Conservation (phyloP, 2,113 vertebrate species). For the Tichodroma muraria region DNA sequence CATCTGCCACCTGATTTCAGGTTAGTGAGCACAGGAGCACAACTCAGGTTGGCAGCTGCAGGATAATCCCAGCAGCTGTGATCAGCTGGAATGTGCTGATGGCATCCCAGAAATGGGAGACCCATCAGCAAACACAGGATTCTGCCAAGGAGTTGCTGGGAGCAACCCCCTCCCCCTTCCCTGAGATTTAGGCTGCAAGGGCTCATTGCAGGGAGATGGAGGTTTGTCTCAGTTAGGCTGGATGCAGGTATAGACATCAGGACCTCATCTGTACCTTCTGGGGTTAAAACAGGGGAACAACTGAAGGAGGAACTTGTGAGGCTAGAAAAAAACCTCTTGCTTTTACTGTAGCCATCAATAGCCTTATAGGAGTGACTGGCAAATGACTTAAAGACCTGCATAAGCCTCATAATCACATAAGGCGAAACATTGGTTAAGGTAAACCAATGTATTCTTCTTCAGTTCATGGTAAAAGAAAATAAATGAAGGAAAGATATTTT, state of each 20-base stretch:
- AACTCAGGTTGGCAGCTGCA: neutral
- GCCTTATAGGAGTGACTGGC: neutral
- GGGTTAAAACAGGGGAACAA: neutral
- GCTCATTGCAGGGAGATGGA: neutral
- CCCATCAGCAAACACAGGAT: neutral
- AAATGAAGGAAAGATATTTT: neutral
- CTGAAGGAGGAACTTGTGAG: neutral
- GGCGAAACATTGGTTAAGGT: neutral
- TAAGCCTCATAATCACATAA: neutral
- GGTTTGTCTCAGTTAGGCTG: neutral
- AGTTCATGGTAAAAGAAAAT: neutral
- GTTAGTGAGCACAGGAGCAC: neutral
- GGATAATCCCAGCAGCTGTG: neutral
- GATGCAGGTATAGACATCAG: neutral
- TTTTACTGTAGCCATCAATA: neutral
- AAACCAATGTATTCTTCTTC: neutral
- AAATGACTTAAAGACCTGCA: neutral
- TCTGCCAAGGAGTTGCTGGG: neutral
- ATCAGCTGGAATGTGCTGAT: neutral
- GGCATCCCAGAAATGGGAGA: neutral
- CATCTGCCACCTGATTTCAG: neutral
- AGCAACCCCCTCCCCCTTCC: neutral
- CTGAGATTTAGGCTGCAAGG: neutral
- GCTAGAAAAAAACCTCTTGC: neutral
- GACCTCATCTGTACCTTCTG: neutral